Evolutionary conservation across 2,797 vertebrate genomes (phyloP), one percentile per base, ranked within the genome.

Genomic region (Gambelia wislizenii): DNA sequence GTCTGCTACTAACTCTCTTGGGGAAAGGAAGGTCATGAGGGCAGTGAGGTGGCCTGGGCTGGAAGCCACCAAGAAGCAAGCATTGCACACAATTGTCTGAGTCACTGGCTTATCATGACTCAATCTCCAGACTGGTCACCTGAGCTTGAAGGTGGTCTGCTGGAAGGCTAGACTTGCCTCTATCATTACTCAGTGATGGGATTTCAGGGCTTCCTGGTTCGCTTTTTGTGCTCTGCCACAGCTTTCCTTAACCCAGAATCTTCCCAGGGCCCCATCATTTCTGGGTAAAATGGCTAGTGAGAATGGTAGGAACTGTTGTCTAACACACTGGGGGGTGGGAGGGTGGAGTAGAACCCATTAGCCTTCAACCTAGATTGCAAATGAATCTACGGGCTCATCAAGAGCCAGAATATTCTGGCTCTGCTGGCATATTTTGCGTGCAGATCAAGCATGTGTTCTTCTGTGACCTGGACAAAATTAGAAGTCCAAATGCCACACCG

Each of bases 11-110:
- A 61, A 75, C 64, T 6, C 64, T 36, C n/a, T 39, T 14, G 81
- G 44, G n/a, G 47, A 0, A 52, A 3, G 36, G 81, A 67, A 0
- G 39, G 6, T 6, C 78, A 81, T 16, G 42, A 1, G 47, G 6
- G 42, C 0, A 7, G 83, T 77, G 89, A 42, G 64, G 83, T 20
- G 70, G 0, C 2, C 0, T 0, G 0, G 1, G 74, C 82, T 88
- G 7, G 7, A 0, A 0, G 0, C 64, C 0, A 1, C 61, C 27
- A 69, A 49, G 33, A 56, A 70, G 42, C 82, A 89, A 83, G 12
- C 86, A 86, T 69, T 44, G 30, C 83, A 52, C 2, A 39, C 86
- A 59, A 59, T 16, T 81, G 16, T 72, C 85, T 30, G 87, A 90
- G 88, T 91, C 92, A 91, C 14, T 1, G 64, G 0, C 0, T 80